A percentile compares a stretch with the other conserved stretches of the same genome.
Evolutionary conservation across 2,113 vertebrate genomes (phyloP).

Genomic region (Rhabdomys dilectus): DNA sequence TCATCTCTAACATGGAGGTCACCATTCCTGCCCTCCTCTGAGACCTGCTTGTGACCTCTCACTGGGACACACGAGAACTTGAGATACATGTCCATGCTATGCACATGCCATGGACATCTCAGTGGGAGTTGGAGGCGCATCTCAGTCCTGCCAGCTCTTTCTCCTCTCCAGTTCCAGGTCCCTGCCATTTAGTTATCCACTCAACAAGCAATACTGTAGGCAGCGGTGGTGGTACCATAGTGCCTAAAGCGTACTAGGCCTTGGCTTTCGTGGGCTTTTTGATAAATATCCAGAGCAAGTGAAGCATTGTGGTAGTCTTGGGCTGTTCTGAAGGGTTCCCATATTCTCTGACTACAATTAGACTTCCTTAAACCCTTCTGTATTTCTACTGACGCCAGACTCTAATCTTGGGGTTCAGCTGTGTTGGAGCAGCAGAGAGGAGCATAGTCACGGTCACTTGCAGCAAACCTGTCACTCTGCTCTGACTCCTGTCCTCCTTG

Average conservation of each 20-base stretch:
- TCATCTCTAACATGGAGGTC: neutral
- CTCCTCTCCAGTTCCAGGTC: neutral
- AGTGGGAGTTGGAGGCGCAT: accelerated
- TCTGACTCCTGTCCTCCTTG: neutral
- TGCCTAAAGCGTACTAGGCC: neutral
- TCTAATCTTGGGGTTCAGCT: neutral
- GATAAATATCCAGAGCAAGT: too few species aligned
- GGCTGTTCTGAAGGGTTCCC: neutral
- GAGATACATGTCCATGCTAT: neutral
- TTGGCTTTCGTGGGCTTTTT: neutral
- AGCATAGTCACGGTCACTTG: neutral
- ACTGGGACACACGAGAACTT: neutral
- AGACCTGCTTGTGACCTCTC: neutral
- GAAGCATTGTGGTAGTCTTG: accelerated
- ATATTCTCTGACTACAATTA: neutral
- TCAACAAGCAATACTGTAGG: neutral
- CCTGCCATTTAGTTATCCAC: neutral
- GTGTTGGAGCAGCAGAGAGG: neutral
- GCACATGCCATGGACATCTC: neutral
- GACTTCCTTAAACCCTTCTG: neutral
- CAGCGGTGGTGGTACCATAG: too few species aligned
- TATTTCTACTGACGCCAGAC: neutral
- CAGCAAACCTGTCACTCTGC: neutral
- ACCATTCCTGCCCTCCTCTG: neutral
- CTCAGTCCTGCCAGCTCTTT: neutral